phyloP scores from a whole-genome alignment of 2,797 vertebrate genomes.

The Protonibea diacanthus region DNA sequence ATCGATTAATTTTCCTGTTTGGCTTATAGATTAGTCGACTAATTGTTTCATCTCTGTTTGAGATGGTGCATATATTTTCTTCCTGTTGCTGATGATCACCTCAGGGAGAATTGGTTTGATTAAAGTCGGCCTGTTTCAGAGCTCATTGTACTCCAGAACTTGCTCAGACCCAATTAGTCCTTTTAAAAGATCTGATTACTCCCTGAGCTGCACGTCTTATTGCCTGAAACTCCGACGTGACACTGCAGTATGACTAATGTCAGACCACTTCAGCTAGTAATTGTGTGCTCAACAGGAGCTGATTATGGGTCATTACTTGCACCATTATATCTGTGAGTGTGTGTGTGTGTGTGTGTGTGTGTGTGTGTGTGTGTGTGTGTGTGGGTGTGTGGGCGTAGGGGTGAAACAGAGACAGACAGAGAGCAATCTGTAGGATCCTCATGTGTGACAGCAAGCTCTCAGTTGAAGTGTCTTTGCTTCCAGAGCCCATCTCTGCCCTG shows the following conservation, averaged over 20 bases:
- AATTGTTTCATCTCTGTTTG: neutral
- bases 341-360: neutral
- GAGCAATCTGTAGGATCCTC: conserved; percentile 45
- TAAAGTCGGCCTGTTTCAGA: neutral
- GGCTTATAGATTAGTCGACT: neutral
- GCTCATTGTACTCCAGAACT: conserved; percentile 27
- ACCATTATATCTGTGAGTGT: conserved; percentile 19
- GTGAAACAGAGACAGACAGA: conserved; percentile 26
- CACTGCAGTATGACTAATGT: conserved; percentile 59
- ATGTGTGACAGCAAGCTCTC: conserved; percentile 34
- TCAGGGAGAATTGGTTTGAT: neutral
- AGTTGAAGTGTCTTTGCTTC: conserved; percentile 34
- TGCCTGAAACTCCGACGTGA: conserved; percentile 30
- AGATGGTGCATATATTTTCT: neutral
- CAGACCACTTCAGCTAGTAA: conserved; percentile 57
- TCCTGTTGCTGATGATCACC: conserved; percentile 8
- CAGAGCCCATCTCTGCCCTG: conserved; percentile 35
- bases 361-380: neutral
- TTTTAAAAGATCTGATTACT: conserved; percentile 44
- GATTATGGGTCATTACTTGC: conserved; percentile 65
- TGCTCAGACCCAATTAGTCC: conserved; percentile 4
- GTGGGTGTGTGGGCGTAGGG: conserved; percentile 24
- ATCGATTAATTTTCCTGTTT: too few relatives aligned
- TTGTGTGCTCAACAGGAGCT: conserved; percentile 68
- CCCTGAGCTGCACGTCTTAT: conserved; percentile 31